These are phyloP conservation scores for Rana temporaria DNA, from an alignment of 2,113 vertebrate species.

Conservation along the genomic window DNA sequence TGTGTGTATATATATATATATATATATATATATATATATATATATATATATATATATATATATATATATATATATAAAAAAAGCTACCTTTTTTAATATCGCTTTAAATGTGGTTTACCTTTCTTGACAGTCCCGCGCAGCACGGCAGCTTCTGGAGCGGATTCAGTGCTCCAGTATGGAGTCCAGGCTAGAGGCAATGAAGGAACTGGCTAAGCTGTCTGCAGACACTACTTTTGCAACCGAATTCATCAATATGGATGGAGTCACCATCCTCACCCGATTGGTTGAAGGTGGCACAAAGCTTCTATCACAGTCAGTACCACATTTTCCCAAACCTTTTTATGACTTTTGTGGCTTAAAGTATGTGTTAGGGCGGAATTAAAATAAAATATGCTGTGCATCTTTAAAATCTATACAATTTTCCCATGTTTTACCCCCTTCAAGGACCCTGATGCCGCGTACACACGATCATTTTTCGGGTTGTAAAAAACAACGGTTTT, in stretches of 20 bases:
- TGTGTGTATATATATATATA: too few relatives aligned
- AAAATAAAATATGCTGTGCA: too few relatives aligned
- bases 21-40: too few relatives aligned
- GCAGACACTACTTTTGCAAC: constrained; percentile 93
- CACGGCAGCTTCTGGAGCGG: constrained; percentile 95
- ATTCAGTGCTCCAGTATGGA: constrained; percentile 92
- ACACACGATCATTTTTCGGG: too few relatives aligned
- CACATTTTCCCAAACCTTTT: neutral
- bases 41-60: too few relatives aligned
- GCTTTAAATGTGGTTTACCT: neutral
- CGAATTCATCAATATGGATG: constrained; percentile 98
- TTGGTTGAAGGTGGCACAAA: constrained; percentile 96
- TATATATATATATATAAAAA: too few relatives aligned
- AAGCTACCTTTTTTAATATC: too few relatives aligned
- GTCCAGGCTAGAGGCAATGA: constrained; percentile 93
- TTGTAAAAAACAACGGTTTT: too few relatives aligned
- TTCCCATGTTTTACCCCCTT: too few relatives aligned
- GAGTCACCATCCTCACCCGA: constrained; percentile 89
- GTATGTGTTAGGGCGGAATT: too few relatives aligned
- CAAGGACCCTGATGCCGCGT: too few relatives aligned
- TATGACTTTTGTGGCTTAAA: neutral
- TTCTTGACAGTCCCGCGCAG: constrained; percentile 83
- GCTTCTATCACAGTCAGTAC: constrained; percentile 80
- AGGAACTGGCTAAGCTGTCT: constrained; percentile 95
- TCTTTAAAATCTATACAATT: too few relatives aligned